Evolutionary conservation across 1,140 invertebrate species (phyloP).

Genomic region (Epicauta chinensis): DNA sequence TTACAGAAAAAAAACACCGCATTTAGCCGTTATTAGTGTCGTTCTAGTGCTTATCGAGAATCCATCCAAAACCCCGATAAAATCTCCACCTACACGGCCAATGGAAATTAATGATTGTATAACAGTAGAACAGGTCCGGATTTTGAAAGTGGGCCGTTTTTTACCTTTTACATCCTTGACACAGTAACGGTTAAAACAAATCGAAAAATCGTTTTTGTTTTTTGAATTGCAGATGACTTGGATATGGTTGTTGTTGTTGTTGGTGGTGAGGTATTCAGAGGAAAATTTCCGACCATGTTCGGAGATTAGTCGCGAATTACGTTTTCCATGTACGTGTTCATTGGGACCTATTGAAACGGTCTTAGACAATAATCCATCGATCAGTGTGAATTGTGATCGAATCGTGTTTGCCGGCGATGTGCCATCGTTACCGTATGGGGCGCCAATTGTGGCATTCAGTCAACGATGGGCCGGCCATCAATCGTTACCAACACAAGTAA

Average conservation of each 20-base stretch:
- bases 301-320: constrained; percentile 56
- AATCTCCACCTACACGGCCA: too few species aligned
- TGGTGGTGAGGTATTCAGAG: not conserved
- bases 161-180: too few species aligned
- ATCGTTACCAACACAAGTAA: constrained; percentile 65
- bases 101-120: too few species aligned
- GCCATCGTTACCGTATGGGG: constrained; percentile 63
- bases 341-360: constrained; percentile 40
- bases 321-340: constrained; percentile 56
- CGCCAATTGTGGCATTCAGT: constrained; percentile 67
- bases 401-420: constrained; percentile 74
- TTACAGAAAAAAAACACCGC: too few species aligned
- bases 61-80: too few species aligned
- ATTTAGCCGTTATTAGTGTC: too few species aligned
- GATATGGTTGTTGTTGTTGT: not conserved
- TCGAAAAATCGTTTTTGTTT: too few species aligned
- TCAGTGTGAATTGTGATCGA: constrained; percentile 72
- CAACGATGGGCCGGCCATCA: constrained; percentile 74
- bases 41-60: too few species aligned
- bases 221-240: constrained; percentile 12
- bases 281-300: constrained; percentile 47
- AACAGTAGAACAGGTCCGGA: too few species aligned
- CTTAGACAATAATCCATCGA: constrained; percentile 43
- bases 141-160: too few species aligned
- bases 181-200: too few species aligned